A percentile compares a stretch with the other conserved stretches of the same genome.
Evolutionary conservation across 2,888 invertebrate species (phyloP).

Genomic region (Drosophila putrida): DNA sequence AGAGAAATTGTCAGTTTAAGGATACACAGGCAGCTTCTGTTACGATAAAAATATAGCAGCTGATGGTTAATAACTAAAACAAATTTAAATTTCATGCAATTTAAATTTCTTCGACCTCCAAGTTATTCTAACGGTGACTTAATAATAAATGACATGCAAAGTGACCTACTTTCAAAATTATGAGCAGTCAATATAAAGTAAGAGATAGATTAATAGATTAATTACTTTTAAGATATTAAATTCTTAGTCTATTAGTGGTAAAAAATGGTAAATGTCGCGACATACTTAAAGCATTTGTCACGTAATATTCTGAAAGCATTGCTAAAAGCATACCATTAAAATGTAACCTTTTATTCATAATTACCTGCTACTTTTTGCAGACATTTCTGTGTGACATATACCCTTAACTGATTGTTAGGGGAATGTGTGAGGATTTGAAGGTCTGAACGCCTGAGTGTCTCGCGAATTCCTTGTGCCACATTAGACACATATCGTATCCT

Average conservation of each 20-base stretch:
- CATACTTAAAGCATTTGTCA: too few relatives aligned
- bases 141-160: too few relatives aligned
- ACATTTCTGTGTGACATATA: neutral
- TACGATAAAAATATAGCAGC: neutral
- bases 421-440: constrained; percentile 1
- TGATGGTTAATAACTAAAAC: neutral
- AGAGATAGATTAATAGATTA: too few relatives aligned
- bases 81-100: neutral
- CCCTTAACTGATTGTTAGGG: neutral
- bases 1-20: neutral
- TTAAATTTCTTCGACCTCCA: too few relatives aligned
- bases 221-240: too few relatives aligned
- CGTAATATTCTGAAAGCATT: neutral
- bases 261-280: too few relatives aligned
- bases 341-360: constrained; percentile 31
- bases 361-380: constrained; percentile 34
- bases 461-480: constrained; percentile 20
- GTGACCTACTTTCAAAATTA: too few relatives aligned
- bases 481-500: constrained; percentile 30
- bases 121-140: too few relatives aligned
- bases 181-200: too few relatives aligned
- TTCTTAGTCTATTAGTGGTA: too few relatives aligned
- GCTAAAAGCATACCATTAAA: constrained; percentile 10
- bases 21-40: constrained; percentile 1
- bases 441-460: neutral